Conservation (phyloP, 1,140 invertebrate genomes). For the Drosophila jambulina region DNA sequence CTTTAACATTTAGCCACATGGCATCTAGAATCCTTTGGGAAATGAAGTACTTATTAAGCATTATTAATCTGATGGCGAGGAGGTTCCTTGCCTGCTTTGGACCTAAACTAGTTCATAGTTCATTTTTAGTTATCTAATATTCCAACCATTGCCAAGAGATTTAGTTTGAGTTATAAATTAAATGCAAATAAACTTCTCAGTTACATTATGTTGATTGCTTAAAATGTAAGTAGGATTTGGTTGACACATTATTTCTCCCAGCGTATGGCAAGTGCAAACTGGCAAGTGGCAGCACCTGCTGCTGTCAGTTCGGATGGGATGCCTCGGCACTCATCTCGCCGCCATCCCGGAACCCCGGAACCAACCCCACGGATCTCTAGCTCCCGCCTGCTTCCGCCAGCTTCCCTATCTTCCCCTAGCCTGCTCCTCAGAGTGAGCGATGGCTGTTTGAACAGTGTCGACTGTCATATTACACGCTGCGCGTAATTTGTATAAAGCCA, state of each 20-base stretch:
- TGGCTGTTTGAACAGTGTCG: slow-evolving; percentile 56
- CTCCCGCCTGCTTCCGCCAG: neutral
- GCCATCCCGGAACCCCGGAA: neutral
- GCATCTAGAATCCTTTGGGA: neutral
- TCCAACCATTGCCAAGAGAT: too few species aligned
- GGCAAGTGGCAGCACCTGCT: slow-evolving; percentile 59
- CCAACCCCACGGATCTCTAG: neutral
- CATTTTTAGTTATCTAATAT: too few species aligned
- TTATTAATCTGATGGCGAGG: neutral
- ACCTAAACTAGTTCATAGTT: too few species aligned
- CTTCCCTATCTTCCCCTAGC: neutral
- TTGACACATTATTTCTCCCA: slow-evolving; percentile 4
- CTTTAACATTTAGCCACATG: too few species aligned
- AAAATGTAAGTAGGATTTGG: too few species aligned
- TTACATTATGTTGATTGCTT: neutral
- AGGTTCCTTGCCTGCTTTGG: neutral
- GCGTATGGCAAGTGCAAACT: slow-evolving; percentile 21
- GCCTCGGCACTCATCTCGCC: slow-evolving; percentile 36
- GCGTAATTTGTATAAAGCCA: slow-evolving; percentile 60
- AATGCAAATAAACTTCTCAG: neutral
- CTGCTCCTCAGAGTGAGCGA: slow-evolving; percentile 51
- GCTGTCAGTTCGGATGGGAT: slow-evolving; percentile 49
- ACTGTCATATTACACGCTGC: slow-evolving; percentile 67
- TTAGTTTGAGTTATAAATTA: too few species aligned
- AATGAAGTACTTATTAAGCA: neutral